These are phyloP conservation scores for Achlya flavicornis DNA, from an alignment of 2,888 invertebrate genomes.

Conservation along the genomic window DNA sequence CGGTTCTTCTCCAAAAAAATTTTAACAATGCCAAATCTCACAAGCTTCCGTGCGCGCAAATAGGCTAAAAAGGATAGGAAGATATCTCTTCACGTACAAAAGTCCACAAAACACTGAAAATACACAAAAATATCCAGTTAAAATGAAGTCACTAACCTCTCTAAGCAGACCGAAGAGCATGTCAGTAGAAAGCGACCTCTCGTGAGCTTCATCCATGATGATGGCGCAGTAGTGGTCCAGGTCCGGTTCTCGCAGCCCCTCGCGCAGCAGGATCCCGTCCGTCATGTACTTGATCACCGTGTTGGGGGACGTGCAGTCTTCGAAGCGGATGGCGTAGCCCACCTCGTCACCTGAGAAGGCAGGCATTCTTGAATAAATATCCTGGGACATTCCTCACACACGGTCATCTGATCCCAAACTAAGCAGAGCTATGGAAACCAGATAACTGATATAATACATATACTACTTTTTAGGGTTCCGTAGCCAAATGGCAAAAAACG, in stretches of 20 bases:
- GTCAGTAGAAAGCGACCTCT: constrained; percentile 98
- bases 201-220: constrained; percentile 99
- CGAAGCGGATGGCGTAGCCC: constrained; percentile 99
- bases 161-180: constrained; percentile 97
- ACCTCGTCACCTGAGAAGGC: constrained; percentile 91
- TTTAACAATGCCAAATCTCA: no score
- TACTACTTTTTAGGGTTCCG: no score
- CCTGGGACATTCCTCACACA: no score
- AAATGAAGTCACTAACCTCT: constrained; percentile 87
- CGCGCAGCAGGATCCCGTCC: constrained; percentile 98
- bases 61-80: no score
- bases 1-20: no score
- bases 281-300: constrained; percentile 99
- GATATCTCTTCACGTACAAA: no score
- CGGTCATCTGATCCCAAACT: no score
- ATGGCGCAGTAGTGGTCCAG: constrained; percentile 98
- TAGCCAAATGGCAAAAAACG: no score
- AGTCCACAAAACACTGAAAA: background rate
- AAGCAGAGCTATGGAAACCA: no score
- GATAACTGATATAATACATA: no score
- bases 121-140: background rate
- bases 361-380: background rate
- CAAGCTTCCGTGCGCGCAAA: no score
- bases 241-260: constrained; percentile 97
- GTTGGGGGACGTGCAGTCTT: constrained; percentile 98